Evolutionary conservation across 2,113 vertebrate species (phyloP), one percentile per base, ranked within the genome.

Genomic region (Lophotis ruficrista): DNA sequence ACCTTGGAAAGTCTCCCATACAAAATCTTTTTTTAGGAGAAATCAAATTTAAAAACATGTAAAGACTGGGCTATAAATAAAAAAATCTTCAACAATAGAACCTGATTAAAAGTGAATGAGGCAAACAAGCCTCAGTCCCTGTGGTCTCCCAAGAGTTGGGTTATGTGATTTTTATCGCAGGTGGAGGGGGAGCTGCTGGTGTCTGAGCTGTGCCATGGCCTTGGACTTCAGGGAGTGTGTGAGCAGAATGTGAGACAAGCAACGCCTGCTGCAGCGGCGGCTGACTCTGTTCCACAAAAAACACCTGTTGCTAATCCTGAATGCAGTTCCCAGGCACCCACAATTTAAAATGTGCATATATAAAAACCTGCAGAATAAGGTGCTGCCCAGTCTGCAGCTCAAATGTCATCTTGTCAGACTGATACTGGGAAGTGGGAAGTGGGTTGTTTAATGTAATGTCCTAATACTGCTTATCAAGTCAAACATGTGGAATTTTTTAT

Each of bases 251-350:
- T 0, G 2, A 48, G 37, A 10, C 8, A 24, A 70, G 56, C 22
- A 30, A 13, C 41, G 45, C 56, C 31, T 37, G 72, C 37, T 62
- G 37, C 28, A 20, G 33, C 3, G 19, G 19, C 19, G 2, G 18
- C 14, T 70, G 21, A 33, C 33, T 56, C 41, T 50, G 51, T 27
- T 57, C 27, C 57, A 73, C 30, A 57, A 21, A 83, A 73, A 4
- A 1, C 23, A 11, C 30, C 33, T 3, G 0, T 43, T n/a, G 23
- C 24, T 45, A 3, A 41, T 60, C 60, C 56, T 7, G 12, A 45
- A 50, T 51, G 48, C 53, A 31, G 28, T 45, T 83, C 62, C 35
- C 50, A 76, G 48, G 27, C 68, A 54, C 17, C 43, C 20, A 9
- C 17, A 41, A 6, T 27, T 72, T 38, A 16, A 31, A 76, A 68